Base-by-base conservation (phyloP, 2,888 invertebrate genomes). In the Tetropium fuscum region DNA sequence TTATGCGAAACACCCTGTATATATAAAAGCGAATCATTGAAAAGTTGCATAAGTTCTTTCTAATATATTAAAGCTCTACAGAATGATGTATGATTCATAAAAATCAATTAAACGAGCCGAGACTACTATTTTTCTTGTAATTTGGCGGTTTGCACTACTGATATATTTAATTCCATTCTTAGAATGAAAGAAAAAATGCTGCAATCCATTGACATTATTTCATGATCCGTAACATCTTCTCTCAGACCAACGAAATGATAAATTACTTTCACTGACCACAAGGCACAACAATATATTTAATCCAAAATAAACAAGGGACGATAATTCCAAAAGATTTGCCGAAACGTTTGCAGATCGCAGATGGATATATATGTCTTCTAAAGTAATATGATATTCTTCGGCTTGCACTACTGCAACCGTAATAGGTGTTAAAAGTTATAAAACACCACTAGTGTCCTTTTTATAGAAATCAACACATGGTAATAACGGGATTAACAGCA, bases 371-470 rank as follows among this genome's bases (percentile, higher is more conserved):
- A 44, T n/a, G n/a, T 44, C 44, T 44, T 25, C 22, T 2, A 25
- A 15, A 7, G 51, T 40, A 25, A 51, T 19, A n/a, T 8, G 38
- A 51, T 51, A 51, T 34, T 27, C 25, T 51, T 51, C 15, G 27
- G 51, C 6, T 18, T 20, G 4, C 36, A 16, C 16, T 20, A 13
- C n/a, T 11, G 16, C 25, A 51, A 13, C 51, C 20, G 51, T 38
- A 40, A 51, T 51, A 51, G 51, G 51, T 51, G 51, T 51, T 51
- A 34, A 51, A 40, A 51, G 51, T 51, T 51, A 40, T 51, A 51
- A 51, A 40, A 51, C 51, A 40, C 51, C 51, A 40, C 51, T 40
- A 1, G 13, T 6, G 11, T 32, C n/a, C 19, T 44, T 30, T 13
- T 47, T 15, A 32, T 10, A 25, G 11, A 16, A 25, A 38, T 51